A percentile compares a stretch with the other conserved stretches of the same genome.
phyloP scores from a whole-genome alignment of 2,888 invertebrate genomes.

The Melanostoma scalare region DNA sequence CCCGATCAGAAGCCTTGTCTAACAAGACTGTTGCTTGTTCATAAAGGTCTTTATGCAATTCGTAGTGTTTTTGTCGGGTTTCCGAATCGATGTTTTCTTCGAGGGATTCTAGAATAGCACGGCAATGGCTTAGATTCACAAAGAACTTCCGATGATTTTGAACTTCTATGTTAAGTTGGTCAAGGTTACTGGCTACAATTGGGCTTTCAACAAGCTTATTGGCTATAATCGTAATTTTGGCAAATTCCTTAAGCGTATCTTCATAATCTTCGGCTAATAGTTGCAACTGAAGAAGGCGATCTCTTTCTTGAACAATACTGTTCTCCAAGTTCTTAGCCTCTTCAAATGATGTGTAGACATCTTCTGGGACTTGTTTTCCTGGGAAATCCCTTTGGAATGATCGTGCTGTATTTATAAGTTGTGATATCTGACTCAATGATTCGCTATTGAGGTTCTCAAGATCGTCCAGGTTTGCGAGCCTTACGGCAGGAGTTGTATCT shows the following conservation, averaged over 20 bases:
- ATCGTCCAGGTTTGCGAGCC: slow-evolving; percentile 87
- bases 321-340: slow-evolving; percentile 87
- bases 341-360: slow-evolving; percentile 87
- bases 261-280: slow-evolving; percentile 93
- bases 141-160: slow-evolving; percentile 95
- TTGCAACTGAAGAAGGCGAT: slow-evolving; percentile 88
- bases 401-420: slow-evolving; percentile 86
- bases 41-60: slow-evolving; percentile 89
- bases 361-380: slow-evolving; percentile 86
- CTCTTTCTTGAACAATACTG: slow-evolving; percentile 87
- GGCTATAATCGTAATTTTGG: slow-evolving; percentile 92
- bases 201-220: slow-evolving; percentile 91
- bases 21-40: slow-evolving; percentile 89
- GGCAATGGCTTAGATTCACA: slow-evolving; percentile 92
- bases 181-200: slow-evolving; percentile 88
- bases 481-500: slow-evolving; percentile 86
- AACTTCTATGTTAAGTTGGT: slow-evolving; percentile 93
- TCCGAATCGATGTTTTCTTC: slow-evolving; percentile 92
- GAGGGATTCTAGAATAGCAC: slow-evolving; percentile 92
- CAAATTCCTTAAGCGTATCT: slow-evolving; percentile 92
- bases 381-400: slow-evolving; percentile 87
- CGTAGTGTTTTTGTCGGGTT: slow-evolving; percentile 88
- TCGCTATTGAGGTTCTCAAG: slow-evolving; percentile 87
- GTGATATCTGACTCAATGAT: slow-evolving; percentile 84
- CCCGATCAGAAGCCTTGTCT: slow-evolving; percentile 90